Evolutionary conservation across 1,140 invertebrate genomes (phyloP).

Genomic region (Lordiphosa collinella): DNA sequence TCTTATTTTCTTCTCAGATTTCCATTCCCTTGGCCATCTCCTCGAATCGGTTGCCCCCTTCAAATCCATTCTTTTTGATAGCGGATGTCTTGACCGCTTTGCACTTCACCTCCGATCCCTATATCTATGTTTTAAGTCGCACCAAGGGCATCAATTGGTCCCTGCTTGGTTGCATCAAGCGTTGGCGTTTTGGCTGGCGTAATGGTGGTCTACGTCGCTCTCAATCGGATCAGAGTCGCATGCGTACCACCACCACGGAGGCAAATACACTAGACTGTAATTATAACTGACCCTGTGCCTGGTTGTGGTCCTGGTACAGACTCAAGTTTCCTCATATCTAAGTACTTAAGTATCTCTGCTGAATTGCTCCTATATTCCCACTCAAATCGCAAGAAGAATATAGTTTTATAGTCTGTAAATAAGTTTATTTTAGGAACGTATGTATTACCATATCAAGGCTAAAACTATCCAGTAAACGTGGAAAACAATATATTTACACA

Average conservation of each 20-base stretch:
- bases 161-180: slow-evolving; percentile 61
- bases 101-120: slow-evolving; percentile 91
- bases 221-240: slow-evolving; percentile 74
- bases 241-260: slow-evolving; percentile 71
- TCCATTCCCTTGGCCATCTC: slow-evolving; percentile 85
- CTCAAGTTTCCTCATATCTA: slow-evolving; percentile 15
- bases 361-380: neutral
- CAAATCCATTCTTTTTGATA: slow-evolving; percentile 75
- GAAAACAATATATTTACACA: slow-evolving; percentile 6
- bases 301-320: slow-evolving; percentile 5
- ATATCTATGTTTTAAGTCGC: slow-evolving; percentile 88
- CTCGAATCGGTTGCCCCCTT: slow-evolving; percentile 46
- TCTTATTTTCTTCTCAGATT: slow-evolving; percentile 81
- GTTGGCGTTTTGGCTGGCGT: slow-evolving; percentile 62
- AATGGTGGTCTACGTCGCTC: slow-evolving; percentile 54
- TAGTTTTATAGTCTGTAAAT: slow-evolving; percentile 32
- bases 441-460: slow-evolving; percentile 52
- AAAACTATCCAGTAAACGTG: slow-evolving; percentile 1
- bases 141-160: slow-evolving; percentile 78
- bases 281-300: slow-evolving; percentile 35
- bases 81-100: slow-evolving; percentile 89
- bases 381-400: neutral
- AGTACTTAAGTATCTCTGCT: slow-evolving; percentile 20
- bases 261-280: slow-evolving; percentile 61
- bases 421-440: slow-evolving; percentile 13